Evolutionary conservation across 2,797 vertebrate species (phyloP).

Genomic region (Gallinago solitaria): DNA sequence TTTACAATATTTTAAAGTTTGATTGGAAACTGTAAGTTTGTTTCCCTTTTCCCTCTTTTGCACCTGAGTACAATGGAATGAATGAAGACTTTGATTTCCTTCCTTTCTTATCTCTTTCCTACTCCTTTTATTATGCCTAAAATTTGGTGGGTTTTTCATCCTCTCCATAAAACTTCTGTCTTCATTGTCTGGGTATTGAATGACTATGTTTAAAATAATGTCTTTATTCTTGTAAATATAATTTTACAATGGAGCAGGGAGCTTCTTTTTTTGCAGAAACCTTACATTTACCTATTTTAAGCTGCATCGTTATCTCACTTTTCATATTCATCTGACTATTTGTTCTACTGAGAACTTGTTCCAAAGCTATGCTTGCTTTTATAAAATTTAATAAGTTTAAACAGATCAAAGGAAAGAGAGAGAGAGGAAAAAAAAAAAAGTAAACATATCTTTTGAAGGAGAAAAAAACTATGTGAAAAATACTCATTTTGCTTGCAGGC

Average conservation of each 20-base stretch:
- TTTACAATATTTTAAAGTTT: neutral
- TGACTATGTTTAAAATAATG: neutral
- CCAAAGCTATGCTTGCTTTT: neutral
- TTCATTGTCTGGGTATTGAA: slow-evolving; percentile 3
- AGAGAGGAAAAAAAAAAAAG: neutral
- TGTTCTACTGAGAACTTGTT: neutral
- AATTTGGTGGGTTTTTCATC: neutral
- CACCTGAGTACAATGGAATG: neutral
- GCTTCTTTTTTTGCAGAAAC: neutral
- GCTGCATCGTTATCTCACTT: neutral
- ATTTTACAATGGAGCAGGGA: neutral
- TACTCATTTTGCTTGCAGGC: neutral
- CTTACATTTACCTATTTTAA: neutral
- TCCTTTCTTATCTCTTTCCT: neutral
- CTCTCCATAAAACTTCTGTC: neutral
- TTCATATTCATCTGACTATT: neutral
- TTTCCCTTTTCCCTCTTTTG: neutral
- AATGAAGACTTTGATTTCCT: neutral
- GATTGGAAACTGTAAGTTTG: neutral
- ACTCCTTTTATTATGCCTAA: neutral
- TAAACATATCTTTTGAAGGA: neutral
- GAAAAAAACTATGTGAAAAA: neutral
- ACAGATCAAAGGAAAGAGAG: neutral
- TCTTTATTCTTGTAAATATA: neutral
- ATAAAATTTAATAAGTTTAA: neutral